Conservation (phyloP, 2,888 invertebrate species). For the Odontomyia ornata region DNA sequence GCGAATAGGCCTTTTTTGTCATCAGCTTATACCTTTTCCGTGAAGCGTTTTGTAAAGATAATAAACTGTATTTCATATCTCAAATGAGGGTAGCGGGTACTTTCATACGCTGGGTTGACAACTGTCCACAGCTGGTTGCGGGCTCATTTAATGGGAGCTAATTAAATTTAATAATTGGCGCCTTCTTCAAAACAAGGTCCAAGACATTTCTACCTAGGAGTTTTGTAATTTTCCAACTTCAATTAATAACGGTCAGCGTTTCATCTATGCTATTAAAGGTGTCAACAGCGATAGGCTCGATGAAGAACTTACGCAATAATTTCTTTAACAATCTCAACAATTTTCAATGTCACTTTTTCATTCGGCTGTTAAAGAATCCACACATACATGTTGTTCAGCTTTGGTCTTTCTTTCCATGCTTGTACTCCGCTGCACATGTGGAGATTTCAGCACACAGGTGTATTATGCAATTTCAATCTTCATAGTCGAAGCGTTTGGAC, state of each 20-base stretch:
- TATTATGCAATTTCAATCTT: too few species aligned
- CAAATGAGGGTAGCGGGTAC: not conserved
- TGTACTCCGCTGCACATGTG: too few species aligned
- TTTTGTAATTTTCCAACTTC: not conserved
- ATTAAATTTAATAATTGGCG: not conserved
- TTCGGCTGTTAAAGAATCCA: too few species aligned
- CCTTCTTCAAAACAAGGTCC: not conserved
- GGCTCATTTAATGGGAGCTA: not conserved
- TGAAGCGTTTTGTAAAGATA: too few species aligned
- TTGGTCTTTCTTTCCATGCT: too few species aligned
- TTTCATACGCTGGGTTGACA: not conserved
- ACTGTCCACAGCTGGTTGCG: not conserved
- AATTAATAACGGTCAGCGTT: not conserved
- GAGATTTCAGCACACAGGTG: too few species aligned
- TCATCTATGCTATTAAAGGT: not conserved
- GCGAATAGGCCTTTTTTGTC: too few species aligned
- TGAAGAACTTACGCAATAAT: not conserved
- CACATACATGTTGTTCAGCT: too few species aligned
- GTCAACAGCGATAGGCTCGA: not conserved
- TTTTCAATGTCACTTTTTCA: too few species aligned
- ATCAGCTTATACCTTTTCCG: too few species aligned
- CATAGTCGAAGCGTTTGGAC: too few species aligned
- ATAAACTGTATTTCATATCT: too few species aligned
- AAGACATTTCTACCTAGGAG: not conserved
- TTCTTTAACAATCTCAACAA: not conserved